Evolutionary conservation across 2,888 invertebrate genomes (phyloP).

Genomic region (Epistrophe grossulariae): DNA sequence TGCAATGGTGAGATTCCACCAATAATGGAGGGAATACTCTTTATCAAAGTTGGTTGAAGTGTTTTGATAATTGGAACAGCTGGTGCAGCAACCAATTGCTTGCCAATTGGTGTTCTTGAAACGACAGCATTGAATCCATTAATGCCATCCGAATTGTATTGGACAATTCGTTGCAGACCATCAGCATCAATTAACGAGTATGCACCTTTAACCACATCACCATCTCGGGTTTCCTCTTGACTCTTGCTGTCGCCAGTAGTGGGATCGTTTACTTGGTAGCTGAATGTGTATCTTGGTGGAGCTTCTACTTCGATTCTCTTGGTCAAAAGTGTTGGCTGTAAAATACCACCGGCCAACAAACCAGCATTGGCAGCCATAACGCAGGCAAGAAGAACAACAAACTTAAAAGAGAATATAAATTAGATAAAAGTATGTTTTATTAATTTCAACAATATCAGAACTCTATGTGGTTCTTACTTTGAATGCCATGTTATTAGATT

Average conservation of each 20-base stretch:
- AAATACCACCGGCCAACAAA: constrained; percentile 26
- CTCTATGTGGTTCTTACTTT: constrained; percentile 38
- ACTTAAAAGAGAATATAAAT: constrained; percentile 18
- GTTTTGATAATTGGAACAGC: constrained; percentile 58
- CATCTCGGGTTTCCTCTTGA: constrained; percentile 77
- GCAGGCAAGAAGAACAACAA: constrained; percentile 44
- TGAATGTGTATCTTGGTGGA: constrained; percentile 77
- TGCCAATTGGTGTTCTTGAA: constrained; percentile 64
- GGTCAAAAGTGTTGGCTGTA: constrained; percentile 36
- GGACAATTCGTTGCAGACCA: constrained; percentile 77
- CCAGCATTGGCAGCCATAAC: constrained; percentile 33
- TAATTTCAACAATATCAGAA: not conserved
- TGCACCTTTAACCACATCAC: constrained; percentile 77
- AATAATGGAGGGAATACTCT: constrained; percentile 33
- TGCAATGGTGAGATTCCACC: constrained; percentile 9
- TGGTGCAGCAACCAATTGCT: constrained; percentile 60
- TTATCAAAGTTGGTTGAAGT: constrained; percentile 60
- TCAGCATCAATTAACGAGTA: constrained; percentile 77
- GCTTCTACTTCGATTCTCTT: constrained; percentile 35
- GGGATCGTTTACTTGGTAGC: constrained; percentile 77
- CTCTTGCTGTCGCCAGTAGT: constrained; percentile 77
- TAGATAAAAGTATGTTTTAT: not conserved
- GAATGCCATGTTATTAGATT: constrained; percentile 64
- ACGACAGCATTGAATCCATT: constrained; percentile 78
- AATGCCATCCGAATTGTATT: constrained; percentile 77